Conservation (phyloP, 2,888 invertebrate species). For the Fabriciana adippe region DNA sequence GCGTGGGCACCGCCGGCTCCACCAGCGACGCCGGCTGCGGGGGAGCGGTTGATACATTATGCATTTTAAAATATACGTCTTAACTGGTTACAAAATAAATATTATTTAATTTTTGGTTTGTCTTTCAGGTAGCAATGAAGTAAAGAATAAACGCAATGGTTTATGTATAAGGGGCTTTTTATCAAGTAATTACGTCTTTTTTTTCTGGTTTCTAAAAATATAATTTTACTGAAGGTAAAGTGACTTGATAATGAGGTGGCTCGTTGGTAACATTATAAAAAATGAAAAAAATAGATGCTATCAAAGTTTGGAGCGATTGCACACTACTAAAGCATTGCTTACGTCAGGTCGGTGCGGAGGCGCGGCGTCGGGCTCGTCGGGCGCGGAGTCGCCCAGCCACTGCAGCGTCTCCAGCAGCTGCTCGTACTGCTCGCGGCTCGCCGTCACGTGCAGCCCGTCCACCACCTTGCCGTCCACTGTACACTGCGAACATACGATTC, state of each 20-base stretch:
- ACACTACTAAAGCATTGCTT: neutral
- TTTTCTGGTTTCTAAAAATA: too few species aligned
- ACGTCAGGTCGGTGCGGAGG: constrained; percentile 27
- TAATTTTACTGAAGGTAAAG: too few species aligned
- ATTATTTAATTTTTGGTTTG: too few species aligned
- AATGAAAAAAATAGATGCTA: too few species aligned
- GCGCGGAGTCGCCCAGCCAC: constrained; percentile 52
- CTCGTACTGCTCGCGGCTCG: constrained; percentile 94
- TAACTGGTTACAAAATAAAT: too few species aligned
- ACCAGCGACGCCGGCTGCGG: constrained; percentile 42
- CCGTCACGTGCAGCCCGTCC: constrained; percentile 91
- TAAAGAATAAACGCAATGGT: too few species aligned
- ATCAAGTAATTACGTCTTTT: too few species aligned
- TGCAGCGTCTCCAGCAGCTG: constrained; percentile 89
- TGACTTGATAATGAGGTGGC: too few species aligned
- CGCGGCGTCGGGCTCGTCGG: constrained; percentile 38
- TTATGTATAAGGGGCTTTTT: too few species aligned
- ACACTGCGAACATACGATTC: constrained; percentile 53
- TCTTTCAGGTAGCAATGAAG: too few species aligned
- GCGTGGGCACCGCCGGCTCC: constrained; percentile 68
- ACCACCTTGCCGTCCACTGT: constrained; percentile 90
- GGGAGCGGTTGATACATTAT: neutral
- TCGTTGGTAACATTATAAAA: too few species aligned
- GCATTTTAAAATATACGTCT: neutral
- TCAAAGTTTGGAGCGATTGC: neutral